A percentile compares a stretch with the other conserved stretches of the same genome.
Evolutionary conservation across 2,888 invertebrate genomes (phyloP).

Genomic region (Callyntrura guangdongensis): DNA sequence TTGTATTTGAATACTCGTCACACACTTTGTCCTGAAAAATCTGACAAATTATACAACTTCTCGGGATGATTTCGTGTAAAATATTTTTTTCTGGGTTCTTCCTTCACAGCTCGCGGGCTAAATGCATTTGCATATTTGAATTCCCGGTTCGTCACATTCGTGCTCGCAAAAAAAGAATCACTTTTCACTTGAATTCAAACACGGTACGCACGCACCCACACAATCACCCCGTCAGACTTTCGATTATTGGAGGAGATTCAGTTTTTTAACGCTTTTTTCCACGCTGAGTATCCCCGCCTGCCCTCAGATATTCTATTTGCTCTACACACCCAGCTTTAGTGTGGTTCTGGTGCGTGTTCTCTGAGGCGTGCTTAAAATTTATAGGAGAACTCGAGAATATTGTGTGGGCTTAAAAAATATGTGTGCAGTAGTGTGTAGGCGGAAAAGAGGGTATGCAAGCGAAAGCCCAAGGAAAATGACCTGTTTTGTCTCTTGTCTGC

Average conservation of each 20-base stretch:
- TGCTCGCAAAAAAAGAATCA: slow-evolving; percentile 27
- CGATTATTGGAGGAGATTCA: slow-evolving; percentile 40
- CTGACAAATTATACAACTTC: neutral
- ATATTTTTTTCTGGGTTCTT: neutral
- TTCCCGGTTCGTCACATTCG: neutral
- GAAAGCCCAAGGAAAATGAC: neutral
- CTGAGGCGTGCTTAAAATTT: neutral
- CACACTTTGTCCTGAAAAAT: slow-evolving; percentile 1
- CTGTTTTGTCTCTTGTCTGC: neutral
- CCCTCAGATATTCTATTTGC: no score
- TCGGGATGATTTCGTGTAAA: neutral
- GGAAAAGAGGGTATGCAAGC: no score
- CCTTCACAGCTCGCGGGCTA: neutral
- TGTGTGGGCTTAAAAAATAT: neutral
- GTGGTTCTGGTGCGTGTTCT: neutral
- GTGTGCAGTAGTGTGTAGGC: no score
- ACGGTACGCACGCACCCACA: slow-evolving; percentile 22
- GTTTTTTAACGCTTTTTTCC: neutral
- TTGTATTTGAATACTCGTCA: slow-evolving; percentile 9
- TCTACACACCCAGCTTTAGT: neutral
- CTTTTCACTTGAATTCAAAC: slow-evolving; percentile 40
- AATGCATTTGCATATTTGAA: neutral
- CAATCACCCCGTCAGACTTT: slow-evolving; percentile 25
- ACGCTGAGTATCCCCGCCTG: neutral
- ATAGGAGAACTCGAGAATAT: neutral